Evolutionary conservation across 2,888 invertebrate species (phyloP).

Genomic region (Brenthis ino): DNA sequence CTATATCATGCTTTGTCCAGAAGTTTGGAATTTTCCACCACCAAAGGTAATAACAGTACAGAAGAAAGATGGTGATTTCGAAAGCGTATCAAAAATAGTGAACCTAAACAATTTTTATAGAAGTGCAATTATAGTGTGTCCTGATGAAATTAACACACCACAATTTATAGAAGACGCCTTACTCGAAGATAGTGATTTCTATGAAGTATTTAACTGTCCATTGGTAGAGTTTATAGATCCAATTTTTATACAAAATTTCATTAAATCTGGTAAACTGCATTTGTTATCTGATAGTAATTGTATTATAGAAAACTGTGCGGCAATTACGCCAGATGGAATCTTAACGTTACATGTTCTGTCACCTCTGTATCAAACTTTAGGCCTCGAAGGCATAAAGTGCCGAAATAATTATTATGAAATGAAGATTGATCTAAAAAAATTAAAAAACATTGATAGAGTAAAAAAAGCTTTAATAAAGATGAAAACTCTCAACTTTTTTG

Average conservation of each 20-base stretch:
- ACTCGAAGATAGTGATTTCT: slow-evolving; percentile 66
- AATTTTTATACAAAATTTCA: slow-evolving; percentile 64
- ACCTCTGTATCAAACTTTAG: slow-evolving; percentile 66
- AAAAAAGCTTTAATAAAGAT: slow-evolving; percentile 39
- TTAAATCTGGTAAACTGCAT: slow-evolving; percentile 61
- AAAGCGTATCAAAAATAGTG: slow-evolving; percentile 49
- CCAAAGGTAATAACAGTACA: slow-evolving; percentile 59
- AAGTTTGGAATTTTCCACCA: slow-evolving; percentile 64
- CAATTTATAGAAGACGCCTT: slow-evolving; percentile 54
- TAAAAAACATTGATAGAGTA: slow-evolving; percentile 50
- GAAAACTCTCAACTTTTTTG: slow-evolving; percentile 54
- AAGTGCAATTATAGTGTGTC: slow-evolving; percentile 66
- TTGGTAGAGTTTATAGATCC: slow-evolving; percentile 60
- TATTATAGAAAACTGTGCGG: slow-evolving; percentile 63
- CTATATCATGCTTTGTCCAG: slow-evolving; percentile 64
- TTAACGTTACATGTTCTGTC: slow-evolving; percentile 62
- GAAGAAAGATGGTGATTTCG: slow-evolving; percentile 50
- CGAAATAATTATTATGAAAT: slow-evolving; percentile 64
- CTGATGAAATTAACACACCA: slow-evolving; percentile 65
- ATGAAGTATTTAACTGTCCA: slow-evolving; percentile 56
- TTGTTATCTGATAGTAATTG: slow-evolving; percentile 62
- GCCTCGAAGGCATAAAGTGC: slow-evolving; percentile 65
- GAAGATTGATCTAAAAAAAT: slow-evolving; percentile 56
- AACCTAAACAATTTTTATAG: slow-evolving; percentile 64
- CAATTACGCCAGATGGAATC: slow-evolving; percentile 65